Base-by-base conservation (phyloP, 2,888 invertebrate genomes). In the Agrypnus murinus region DNA sequence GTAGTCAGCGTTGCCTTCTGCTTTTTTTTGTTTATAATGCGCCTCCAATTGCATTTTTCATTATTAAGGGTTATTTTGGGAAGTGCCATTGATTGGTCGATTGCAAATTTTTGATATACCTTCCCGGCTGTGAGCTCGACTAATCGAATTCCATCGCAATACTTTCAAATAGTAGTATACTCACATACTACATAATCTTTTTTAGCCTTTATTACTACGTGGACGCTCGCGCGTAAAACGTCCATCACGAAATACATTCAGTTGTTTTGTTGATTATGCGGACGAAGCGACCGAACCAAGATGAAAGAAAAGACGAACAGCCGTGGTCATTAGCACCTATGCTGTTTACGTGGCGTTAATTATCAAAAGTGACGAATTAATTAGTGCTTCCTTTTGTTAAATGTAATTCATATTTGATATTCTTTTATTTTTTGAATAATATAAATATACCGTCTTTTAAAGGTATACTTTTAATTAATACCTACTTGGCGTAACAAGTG, bases 21-120 rank as follows among this genome's bases (percentile, higher is more conserved):
- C n/a, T n/a, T n/a, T n/a, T n/a, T n/a, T n/a, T n/a, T n/a, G n/a
- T n/a, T n/a, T n/a, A n/a, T 64, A 40, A 64, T 64, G 48, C 64
- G 14, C 38, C 12, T 63, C 58, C 64, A 63, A 64, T 63, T 64
- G 67, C 64, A 71, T 59, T 71, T 70, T 64, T n/a, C n/a, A 53
- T 64, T 62, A 68, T 43, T n/a, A n/a, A n/a, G 43, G 34, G n/a
- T n/a, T 67, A 60, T 60, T 57, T 25, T 66, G 19, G 36, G n/a
- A 32, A 53, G 60, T 60, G 43, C 19, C 38, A 60, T 60, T 40
- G 53, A 32, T 60, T 59, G 67, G 50, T 32, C n/a, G n/a, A n/a
- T n/a, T 19, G 36, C 12, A 65, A 65, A 57, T 55, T 66, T 43
- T 66, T 50, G 46, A 57, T 55, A 40, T 45, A 57, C 36, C 19